Evolutionary conservation across 2,888 invertebrate species (phyloP), one percentile per base, ranked within the genome.

Genomic region (Leptinotarsa juncta): DNA sequence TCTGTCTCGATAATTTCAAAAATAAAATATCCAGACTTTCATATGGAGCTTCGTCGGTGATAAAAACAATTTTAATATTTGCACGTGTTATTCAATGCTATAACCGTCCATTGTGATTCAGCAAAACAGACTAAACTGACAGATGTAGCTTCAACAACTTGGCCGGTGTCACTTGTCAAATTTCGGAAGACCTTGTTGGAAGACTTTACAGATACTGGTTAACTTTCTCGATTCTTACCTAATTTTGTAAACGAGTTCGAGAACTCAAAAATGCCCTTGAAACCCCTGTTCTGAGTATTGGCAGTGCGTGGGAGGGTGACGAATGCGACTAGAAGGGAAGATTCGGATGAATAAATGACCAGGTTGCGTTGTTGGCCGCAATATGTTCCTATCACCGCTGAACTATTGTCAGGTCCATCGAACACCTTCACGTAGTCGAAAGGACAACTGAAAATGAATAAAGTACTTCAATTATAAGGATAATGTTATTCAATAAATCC

Each of bases 211-310:
- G 16, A 15, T 16, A 5, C 51, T 16, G 15, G 12, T 26, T 12
- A 23, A 67, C 15, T 42, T 12, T 67, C 2, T 3, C 14, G 32
- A 60, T 70, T 79, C 93, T 92, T 89, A 96, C 97, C 96, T 92
- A 99, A 92, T 91, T 97, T 97, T 90, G 99, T 98, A 91, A 98
- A 99, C 90, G 96, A 94, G 90, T 97, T 96, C 85, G 98, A 98
- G 91, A 99, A 99, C 91, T 98, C 97, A 91, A 96, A 99, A 89
- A 97, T 96, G 88, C 97, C 98, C 90, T 96, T 96, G 91, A 98
- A 99, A 87, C 99, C 99, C 88, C 98, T 94, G 90, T 98, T 98
- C 90, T 98, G 97, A 83, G 96, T 95, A 90, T 95, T 97, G 88
- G 95, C 97, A 88, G 95, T 94, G 89, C 96, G 93, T 88, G 94